Conservation (phyloP, 92 coral and sea anemone species). For the Phenganax subtilis region DNA sequence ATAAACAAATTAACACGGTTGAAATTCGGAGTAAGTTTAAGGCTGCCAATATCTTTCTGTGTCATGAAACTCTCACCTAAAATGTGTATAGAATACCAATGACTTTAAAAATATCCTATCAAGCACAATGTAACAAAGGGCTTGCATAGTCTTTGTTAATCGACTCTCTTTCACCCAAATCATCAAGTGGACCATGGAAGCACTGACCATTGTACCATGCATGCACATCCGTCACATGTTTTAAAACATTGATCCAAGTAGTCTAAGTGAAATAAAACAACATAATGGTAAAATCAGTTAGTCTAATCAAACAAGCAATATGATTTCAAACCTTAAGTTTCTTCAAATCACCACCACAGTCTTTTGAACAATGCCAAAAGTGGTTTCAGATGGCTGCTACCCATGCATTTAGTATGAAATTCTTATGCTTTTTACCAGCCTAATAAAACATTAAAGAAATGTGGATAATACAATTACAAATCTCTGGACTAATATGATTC, state of each 20-base stretch:
- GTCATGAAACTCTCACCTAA: conserved; percentile 36
- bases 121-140: conserved; percentile 34
- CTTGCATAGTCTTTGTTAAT: conserved; percentile 32
- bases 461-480: too few species aligned
- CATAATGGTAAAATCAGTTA: too few species aligned
- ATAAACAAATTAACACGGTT: neutral
- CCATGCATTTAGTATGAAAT: too few species aligned
- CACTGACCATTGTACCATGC: conserved; percentile 38
- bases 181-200: conserved; percentile 39
- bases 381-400: too few species aligned
- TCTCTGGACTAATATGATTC: too few species aligned
- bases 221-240: conserved; percentile 36
- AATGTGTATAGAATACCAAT: conserved; percentile 30
- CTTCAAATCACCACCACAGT: too few species aligned
- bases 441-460: too few species aligned
- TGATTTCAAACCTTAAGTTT: too few species aligned
- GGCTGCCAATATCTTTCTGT: conserved; percentile 16
- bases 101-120: conserved; percentile 31
- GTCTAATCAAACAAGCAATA: too few species aligned
- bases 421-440: too few species aligned
- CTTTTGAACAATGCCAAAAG: too few species aligned
- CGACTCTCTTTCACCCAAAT: conserved; percentile 38
- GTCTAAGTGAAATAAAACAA: conserved; percentile 1
- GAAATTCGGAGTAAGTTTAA: neutral
- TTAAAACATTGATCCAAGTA: conserved; percentile 31